phyloP scores from a whole-genome alignment of 1,140 invertebrate genomes.

The Cyphomyrmex costatus region DNA sequence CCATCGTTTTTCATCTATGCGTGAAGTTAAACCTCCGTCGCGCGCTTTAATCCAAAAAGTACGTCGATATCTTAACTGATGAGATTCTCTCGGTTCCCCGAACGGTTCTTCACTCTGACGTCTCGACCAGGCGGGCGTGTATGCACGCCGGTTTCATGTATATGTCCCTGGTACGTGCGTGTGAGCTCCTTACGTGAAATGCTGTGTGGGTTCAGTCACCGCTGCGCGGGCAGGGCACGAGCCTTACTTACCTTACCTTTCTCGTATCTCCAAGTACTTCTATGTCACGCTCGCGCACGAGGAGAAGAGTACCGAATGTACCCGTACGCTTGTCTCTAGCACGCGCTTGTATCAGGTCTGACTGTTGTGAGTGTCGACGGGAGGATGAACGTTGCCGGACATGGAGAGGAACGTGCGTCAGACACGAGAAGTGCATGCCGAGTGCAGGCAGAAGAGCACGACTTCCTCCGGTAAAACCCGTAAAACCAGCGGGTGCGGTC shows the following conservation, averaged over 20 bases:
- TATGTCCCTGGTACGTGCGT: slow-evolving; percentile 1
- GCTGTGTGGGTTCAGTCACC: slow-evolving; percentile 80
- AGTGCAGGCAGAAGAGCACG: slow-evolving; percentile 41
- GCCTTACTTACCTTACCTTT: slow-evolving; percentile 75
- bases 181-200: slow-evolving; percentile 59
- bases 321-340: slow-evolving; percentile 30
- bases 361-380: slow-evolving; percentile 29
- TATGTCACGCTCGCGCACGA: slow-evolving; percentile 66
- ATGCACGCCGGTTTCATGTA: neutral
- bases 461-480: slow-evolving; percentile 70
- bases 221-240: slow-evolving; percentile 76
- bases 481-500: slow-evolving; percentile 61
- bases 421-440: slow-evolving; percentile 48
- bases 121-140: neutral
- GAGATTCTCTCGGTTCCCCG: slow-evolving; percentile 68
- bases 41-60: slow-evolving; percentile 38
- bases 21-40: slow-evolving; percentile 12
- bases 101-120: slow-evolving; percentile 60
- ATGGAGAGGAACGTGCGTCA: slow-evolving; percentile 64
- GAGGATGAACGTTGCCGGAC: slow-evolving; percentile 56
- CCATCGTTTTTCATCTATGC: slow-evolving; percentile 24
- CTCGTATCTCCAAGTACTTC: slow-evolving; percentile 72
- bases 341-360: slow-evolving; percentile 23
- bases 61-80: slow-evolving; percentile 61
- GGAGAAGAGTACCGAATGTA: slow-evolving; percentile 16